Evolutionary conservation across 2,888 invertebrate genomes (phyloP).

Genomic region (Galerucella nymphaeae): DNA sequence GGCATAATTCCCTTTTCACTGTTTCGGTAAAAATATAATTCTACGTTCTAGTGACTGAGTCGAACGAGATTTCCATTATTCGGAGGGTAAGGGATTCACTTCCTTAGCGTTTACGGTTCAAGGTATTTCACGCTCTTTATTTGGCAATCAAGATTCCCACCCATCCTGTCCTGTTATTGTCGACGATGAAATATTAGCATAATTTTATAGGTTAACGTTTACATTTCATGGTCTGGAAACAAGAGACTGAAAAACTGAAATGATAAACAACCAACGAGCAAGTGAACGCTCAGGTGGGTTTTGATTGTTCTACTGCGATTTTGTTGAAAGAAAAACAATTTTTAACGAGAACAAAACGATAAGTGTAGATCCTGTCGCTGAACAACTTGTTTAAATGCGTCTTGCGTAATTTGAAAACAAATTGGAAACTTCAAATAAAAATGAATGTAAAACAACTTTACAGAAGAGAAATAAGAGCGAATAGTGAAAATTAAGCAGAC

Average conservation of each 20-base stretch:
- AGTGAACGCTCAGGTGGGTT: slow-evolving; percentile 19
- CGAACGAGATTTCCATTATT: slow-evolving; percentile 6
- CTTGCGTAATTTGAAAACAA: background rate
- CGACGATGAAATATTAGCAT: slow-evolving; percentile 48
- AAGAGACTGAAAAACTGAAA: slow-evolving; percentile 16
- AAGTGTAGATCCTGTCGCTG: slow-evolving; percentile 12
- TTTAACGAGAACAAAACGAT: slow-evolving; percentile 22
- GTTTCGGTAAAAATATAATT: background rate
- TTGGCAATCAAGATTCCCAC: slow-evolving; percentile 46
- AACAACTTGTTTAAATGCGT: background rate
- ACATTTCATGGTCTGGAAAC: slow-evolving; percentile 50
- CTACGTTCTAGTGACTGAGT: background rate
- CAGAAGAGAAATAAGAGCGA: too few relatives aligned
- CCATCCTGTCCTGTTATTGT: slow-evolving; percentile 48
- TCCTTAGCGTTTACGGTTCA: slow-evolving; percentile 38
- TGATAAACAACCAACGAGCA: slow-evolving; percentile 10
- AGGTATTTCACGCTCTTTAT: slow-evolving; percentile 47
- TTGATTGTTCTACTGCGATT: slow-evolving; percentile 21
- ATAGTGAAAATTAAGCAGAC: too few relatives aligned
- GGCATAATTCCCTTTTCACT: background rate
- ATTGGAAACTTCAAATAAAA: too few relatives aligned
- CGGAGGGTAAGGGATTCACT: slow-evolving; percentile 41
- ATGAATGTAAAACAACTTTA: too few relatives aligned
- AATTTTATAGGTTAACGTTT: slow-evolving; percentile 49
- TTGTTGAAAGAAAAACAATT: slow-evolving; percentile 11